Conservation (phyloP, 2,113 vertebrate genomes). For the Glaucidium brasilianum region DNA sequence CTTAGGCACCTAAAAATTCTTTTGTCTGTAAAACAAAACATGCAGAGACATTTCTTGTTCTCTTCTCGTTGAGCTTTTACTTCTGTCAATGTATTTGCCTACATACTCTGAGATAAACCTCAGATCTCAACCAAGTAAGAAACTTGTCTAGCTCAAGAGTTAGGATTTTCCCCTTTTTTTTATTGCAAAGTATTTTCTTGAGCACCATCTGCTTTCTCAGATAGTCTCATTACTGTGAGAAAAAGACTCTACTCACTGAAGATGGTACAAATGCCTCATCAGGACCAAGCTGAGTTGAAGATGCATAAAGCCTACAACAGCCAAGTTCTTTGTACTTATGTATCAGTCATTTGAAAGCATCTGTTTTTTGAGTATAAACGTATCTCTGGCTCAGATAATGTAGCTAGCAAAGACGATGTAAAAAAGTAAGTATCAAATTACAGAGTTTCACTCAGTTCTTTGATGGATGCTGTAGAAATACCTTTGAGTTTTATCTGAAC, state of each 20-base stretch:
- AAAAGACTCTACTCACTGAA: neutral
- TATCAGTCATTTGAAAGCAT: neutral
- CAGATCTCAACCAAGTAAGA: neutral
- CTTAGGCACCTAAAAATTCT: neutral
- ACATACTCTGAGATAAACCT: neutral
- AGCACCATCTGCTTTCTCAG: neutral
- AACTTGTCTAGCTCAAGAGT: neutral
- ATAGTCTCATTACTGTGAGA: neutral
- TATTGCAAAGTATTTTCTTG: neutral
- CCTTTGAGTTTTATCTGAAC: neutral
- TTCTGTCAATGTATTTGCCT: neutral
- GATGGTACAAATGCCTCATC: neutral
- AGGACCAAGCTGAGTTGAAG: neutral
- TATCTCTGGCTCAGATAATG: neutral
- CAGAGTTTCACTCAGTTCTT: neutral
- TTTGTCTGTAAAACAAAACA: neutral
- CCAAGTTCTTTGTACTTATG: neutral
- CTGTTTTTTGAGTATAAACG: neutral
- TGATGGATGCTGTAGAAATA: neutral
- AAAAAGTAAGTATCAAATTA: neutral
- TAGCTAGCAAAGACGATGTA: neutral
- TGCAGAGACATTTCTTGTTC: neutral
- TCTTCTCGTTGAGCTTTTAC: neutral
- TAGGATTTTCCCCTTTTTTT: neutral
- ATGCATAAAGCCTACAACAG: neutral